Base-by-base conservation (phyloP, 2,113 vertebrate genomes). In the Bombycilla garrulus region DNA sequence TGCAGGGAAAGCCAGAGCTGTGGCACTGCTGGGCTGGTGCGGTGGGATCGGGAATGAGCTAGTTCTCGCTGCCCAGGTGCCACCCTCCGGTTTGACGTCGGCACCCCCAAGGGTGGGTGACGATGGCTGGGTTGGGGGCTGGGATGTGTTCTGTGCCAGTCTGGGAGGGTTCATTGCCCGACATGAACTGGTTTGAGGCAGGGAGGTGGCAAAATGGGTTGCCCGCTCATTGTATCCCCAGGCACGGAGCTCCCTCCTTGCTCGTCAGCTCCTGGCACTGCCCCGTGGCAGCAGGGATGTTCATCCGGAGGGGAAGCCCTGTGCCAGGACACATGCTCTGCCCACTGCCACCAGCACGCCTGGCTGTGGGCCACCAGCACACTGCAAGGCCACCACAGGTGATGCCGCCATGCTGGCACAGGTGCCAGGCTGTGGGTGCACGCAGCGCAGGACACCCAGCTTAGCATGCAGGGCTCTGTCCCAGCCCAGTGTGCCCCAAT, bases 181-280 rank as follows among this genome's bases (percentile, higher is more conserved):
- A 66, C 71, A 9, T 1, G 2, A 94, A 87, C 91, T 16, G 6
- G 87, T 94, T 97, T 86, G 90, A 8, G 3, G 90, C 71, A 50
- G 93, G 76, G 81, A 58, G 50, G 79, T 60, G 79, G 70, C 35
- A 90, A 89, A 95, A 88, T 62, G 82, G 77, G 88, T 42, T 87
- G 61, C 90, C 67, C 0, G 29, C 71, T 93, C 93, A 94, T 96
- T 96, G 92, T 77, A 77, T 82, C 58, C 74, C 83, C 1, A 11
- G 35, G 93, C 92, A 93, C 90, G 13, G 50, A 90, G 74, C 45
- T 93, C 62, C 26, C 24, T 92, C 50, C 60, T 76, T 28, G 12
- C 82, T 66, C 1, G 48, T 85, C 92, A 95, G 66, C 92, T 92
- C 25, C 79, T 86, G 96, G 95, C 96, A 94, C 76, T 93, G 70